Conservation (phyloP, 2,113 vertebrate species). For the Lontra canadensis region DNA sequence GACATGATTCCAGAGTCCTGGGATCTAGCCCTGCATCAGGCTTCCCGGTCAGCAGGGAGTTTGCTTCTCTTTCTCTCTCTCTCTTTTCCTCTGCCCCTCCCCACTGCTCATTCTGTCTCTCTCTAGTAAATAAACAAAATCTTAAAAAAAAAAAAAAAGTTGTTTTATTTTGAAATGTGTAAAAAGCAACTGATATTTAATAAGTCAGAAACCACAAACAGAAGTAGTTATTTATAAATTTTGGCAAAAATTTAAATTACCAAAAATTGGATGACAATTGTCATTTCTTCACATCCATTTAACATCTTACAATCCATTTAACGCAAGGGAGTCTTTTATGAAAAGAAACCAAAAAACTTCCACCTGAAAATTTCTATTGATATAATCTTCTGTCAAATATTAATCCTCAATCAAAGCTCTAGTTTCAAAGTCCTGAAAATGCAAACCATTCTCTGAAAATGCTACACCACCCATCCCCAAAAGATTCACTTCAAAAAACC, state of each 20-base stretch:
- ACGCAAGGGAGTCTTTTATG: not conserved
- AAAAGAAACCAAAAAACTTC: not conserved
- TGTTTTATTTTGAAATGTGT: slow-evolving; percentile 41
- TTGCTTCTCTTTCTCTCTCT: no score
- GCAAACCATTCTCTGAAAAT: not conserved
- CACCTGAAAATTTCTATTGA: not conserved
- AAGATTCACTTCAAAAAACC: slow-evolving; percentile 11
- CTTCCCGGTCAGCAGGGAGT: no score
- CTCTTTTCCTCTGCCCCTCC: no score
- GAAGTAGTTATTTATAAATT: not conserved
- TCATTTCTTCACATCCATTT: not conserved
- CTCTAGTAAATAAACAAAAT: no score
- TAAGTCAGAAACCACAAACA: not conserved
- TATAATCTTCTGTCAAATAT: not conserved
- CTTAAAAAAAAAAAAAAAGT: no score
- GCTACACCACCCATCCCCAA: not conserved
- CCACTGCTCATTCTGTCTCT: no score
- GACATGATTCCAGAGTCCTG: no score
- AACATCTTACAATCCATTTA: not conserved
- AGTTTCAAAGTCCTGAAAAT: slow-evolving; percentile 29
- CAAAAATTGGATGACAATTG: not conserved
- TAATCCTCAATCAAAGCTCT: slow-evolving; percentile 33
- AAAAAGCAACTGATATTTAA: slow-evolving; percentile 7
- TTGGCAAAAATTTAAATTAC: not conserved
- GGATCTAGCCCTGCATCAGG: no score